A percentile compares a stretch with the other conserved stretches of the same genome.
Conservation (phyloP, 2,888 invertebrate genomes). For the Tupiocoris notatus region DNA sequence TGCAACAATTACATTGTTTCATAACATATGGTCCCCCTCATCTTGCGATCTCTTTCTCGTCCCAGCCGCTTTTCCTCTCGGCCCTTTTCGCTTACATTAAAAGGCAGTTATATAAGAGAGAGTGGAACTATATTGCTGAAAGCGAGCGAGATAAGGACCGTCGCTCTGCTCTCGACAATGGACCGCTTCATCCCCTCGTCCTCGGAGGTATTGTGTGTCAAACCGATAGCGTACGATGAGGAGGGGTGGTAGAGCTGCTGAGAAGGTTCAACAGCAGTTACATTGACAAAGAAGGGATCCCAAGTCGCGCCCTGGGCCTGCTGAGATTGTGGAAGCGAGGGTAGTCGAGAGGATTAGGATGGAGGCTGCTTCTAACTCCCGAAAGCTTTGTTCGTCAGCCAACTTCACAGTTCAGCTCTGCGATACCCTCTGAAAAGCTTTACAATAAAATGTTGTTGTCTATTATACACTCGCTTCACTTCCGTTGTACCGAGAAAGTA, state of each 20-base stretch:
- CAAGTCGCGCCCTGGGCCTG: not conserved
- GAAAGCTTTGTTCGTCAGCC: conserved; percentile 15
- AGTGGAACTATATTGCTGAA: conserved; percentile 7
- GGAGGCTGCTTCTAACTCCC: conserved; percentile 12
- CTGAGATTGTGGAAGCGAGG: conserved; percentile 8
- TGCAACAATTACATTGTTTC: conserved; percentile 48
- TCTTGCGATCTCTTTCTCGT: not conserved
- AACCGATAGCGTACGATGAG: conserved; percentile 39
- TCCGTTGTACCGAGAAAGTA: not conserved
- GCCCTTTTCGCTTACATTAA: conserved; percentile 44
- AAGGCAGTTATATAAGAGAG: conserved; percentile 47
- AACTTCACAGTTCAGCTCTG: conserved; percentile 4
- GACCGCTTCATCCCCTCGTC: conserved; percentile 1
- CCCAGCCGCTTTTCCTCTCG: not conserved
- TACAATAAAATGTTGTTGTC: conserved; percentile 32
- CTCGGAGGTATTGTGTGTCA: conserved; percentile 15
- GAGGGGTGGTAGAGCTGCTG: conserved; percentile 13
- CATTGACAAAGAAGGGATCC: conserved; percentile 16
- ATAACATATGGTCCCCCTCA: conserved; percentile 46
- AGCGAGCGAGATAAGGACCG: not conserved
- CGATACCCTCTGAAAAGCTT: conserved; percentile 9
- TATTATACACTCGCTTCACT: conserved; percentile 38
- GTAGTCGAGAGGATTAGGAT: not conserved
- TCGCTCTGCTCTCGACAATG: conserved; percentile 9
- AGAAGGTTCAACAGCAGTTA: conserved; percentile 37